Base-by-base conservation (phyloP, 1,140 invertebrate species). In the Trialeurodes vaporariorum region DNA sequence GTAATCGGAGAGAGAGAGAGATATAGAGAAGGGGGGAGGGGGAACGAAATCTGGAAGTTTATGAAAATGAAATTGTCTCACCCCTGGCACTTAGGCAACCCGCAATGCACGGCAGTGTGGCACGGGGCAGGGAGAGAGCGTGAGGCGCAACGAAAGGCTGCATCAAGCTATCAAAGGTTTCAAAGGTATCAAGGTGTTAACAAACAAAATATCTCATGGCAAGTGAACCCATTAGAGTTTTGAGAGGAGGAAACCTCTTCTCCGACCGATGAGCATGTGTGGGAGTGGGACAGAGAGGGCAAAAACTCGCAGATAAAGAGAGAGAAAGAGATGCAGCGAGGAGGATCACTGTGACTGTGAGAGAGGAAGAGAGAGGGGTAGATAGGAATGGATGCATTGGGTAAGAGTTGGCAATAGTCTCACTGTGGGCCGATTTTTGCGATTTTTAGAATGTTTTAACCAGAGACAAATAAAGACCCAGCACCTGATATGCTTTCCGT, bases 61-160 rank as follows among this genome's bases (percentile, higher is more conserved):
- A 49, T 49, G 34, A 49, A 49, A 49, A 49, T 49, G 34, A 49
- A 49, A 49, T 49, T 49, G 34, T 49, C 34, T 49, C 34, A 49
- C 34, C 34, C 34, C 34, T 49, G 5, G 34, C 5, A 5, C 5
- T 49, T 17, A 5, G 34, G 34, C 34, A 49, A 49, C 34, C 34
- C 34, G 34, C 17, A 17, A 49, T 5, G 17, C 34, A 17, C 17
- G 34, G 34, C 34, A 49, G 17, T 9, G 34, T 49, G 34, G 34
- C 34, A 17, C 34, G 34, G 5, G 5, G 34, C 34, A 17, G 34
- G 34, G n/a, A n/a, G n/a, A n/a, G n/a, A n/a, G n/a, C n/a, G n/a
- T n/a, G n/a, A n/a, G n/a, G n/a, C n/a, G n/a, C n/a, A n/a, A n/a
- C n/a, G n/a, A n/a, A n/a, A n/a, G n/a, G 34, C 34, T 49, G 34